phyloP scores from a whole-genome alignment of 2,888 invertebrate genomes.

The Lycophotia porphyrea region DNA sequence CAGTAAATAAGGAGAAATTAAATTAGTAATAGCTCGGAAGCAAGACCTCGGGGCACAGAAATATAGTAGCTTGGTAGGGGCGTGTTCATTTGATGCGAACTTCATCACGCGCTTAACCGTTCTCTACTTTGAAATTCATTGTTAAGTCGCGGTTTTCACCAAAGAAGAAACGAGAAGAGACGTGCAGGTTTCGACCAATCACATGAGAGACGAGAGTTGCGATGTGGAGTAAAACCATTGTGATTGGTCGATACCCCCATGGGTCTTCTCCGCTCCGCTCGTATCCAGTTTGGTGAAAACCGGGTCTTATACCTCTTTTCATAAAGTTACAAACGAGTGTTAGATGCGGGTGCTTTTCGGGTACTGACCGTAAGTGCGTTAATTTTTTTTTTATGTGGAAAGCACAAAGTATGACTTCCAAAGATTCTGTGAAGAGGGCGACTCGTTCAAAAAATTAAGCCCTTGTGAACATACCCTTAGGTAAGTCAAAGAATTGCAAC shows the following conservation, averaged over 20 bases:
- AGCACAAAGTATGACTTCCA: not conserved
- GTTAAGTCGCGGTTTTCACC: not conserved
- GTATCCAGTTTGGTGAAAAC: not conserved
- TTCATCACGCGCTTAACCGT: not conserved
- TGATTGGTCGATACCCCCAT: not conserved
- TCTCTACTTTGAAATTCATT: not conserved
- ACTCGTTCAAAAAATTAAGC: not conserved
- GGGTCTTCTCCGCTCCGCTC: not conserved
- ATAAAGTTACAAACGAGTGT: not conserved
- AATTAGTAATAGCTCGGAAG: conserved; percentile 26
- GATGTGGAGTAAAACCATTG: not conserved
- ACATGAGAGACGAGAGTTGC: not conserved
- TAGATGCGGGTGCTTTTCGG: not conserved
- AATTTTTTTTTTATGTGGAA: too few relatives aligned
- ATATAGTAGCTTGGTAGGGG: not conserved
- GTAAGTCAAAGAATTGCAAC: conserved; percentile 25
- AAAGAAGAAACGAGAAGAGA: not conserved
- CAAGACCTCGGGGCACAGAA: conserved; percentile 1
- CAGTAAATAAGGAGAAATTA: conserved; percentile 36
- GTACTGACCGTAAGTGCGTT: not conserved
- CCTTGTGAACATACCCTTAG: not conserved
- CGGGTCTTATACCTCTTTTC: not conserved
- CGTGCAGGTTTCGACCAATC: not conserved
- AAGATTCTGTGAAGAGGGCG: not conserved
- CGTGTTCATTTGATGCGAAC: not conserved